Evolutionary conservation across 1,140 invertebrate genomes (phyloP).

Genomic region (Linepithema humile): DNA sequence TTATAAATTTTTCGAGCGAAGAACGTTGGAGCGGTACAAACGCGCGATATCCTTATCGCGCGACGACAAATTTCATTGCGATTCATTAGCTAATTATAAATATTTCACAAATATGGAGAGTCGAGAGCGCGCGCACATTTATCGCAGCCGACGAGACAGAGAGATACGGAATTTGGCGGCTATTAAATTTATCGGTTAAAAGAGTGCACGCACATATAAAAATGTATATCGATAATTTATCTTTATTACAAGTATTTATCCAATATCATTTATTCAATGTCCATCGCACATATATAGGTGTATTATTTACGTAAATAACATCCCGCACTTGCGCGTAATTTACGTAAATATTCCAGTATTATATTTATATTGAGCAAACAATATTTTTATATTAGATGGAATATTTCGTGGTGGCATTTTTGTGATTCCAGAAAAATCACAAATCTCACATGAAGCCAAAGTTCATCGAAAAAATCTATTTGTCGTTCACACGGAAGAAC

Average conservation of each 20-base stretch:
- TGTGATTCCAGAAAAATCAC: not conserved
- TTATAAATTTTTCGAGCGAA: not conserved
- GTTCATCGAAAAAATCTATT: not conserved
- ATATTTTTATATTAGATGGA: conserved; percentile 29
- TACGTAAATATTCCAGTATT: conserved; percentile 49
- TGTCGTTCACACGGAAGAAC: not conserved
- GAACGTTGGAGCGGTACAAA: not conserved
- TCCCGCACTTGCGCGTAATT: conserved; percentile 33
- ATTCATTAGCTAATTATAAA: conserved; percentile 54
- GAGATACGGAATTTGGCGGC: conserved; percentile 28
- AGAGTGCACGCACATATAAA: conserved; percentile 24
- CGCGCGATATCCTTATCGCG: conserved; percentile 58
- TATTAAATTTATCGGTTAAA: conserved; percentile 59
- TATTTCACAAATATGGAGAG: conserved; percentile 41
- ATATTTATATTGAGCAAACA: conserved; percentile 42
- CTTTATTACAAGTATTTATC: conserved; percentile 58
- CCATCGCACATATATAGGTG: conserved; percentile 30
- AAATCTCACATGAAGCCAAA: no score
- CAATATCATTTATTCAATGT: conserved; percentile 57
- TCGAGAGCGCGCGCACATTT: not conserved
- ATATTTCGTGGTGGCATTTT: conserved; percentile 9
- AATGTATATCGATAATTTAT: conserved; percentile 52
- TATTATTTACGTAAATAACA: conserved; percentile 56
- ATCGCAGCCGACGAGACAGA: conserved; percentile 6
- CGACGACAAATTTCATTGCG: conserved; percentile 36